These are phyloP conservation scores for Steatocranus sp. DNA, from an alignment of 2,797 vertebrate species.

Conservation along the genomic window DNA sequence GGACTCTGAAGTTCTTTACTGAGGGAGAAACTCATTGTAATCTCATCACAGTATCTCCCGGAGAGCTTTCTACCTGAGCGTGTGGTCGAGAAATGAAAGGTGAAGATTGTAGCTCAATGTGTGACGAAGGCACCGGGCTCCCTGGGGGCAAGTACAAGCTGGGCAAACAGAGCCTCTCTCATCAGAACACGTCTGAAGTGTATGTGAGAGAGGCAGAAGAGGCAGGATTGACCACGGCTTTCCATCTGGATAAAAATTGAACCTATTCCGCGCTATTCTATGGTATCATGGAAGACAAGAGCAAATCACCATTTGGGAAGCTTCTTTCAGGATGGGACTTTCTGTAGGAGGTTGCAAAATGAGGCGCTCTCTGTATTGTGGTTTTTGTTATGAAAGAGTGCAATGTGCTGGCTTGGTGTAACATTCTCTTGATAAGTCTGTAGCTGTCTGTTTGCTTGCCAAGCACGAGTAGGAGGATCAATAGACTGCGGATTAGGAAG, in stretches of 20 bases:
- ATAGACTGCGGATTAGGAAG: constrained; percentile 57
- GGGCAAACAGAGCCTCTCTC: constrained; percentile 62
- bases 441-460: constrained; percentile 53
- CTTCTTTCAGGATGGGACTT: constrained; percentile 41
- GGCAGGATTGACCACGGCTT: constrained; percentile 39
- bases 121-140: constrained; percentile 39
- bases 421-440: constrained; percentile 61
- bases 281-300: constrained; percentile 15
- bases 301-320: constrained; percentile 34
- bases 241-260: constrained; percentile 59
- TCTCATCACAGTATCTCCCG: constrained; percentile 69
- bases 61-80: constrained; percentile 69
- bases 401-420: constrained; percentile 45
- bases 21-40: constrained; percentile 72
- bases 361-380: constrained; percentile 35
- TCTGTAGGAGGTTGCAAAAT: constrained; percentile 48
- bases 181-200: constrained; percentile 62
- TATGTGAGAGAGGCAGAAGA: constrained; percentile 35
- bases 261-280: constrained; percentile 33
- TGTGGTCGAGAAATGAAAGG: constrained; percentile 69
- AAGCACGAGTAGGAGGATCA: constrained; percentile 65
- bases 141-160: constrained; percentile 46
- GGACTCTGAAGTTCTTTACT: constrained; percentile 67
- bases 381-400: constrained; percentile 42
- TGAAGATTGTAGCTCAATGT: constrained; percentile 67